A percentile compares a stretch with the other conserved stretches of the same genome.
These are phyloP conservation scores for Acinonyx jubatus DNA, from an alignment of 2,113 vertebrate genomes.

Conservation along the genomic window DNA sequence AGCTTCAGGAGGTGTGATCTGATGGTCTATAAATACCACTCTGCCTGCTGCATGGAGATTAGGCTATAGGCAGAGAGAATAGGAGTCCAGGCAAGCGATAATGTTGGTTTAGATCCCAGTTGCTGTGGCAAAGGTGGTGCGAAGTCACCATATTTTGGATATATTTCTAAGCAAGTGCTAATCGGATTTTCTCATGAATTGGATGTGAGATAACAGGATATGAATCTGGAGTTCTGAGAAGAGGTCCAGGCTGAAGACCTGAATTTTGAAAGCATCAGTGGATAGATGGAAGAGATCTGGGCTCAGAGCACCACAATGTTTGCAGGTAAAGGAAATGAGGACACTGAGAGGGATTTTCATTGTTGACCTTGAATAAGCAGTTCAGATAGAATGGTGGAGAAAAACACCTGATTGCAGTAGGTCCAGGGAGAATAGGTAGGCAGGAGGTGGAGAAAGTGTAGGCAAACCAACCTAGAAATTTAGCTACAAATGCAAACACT, in stretches of 20 bases:
- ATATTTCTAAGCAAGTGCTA: neutral
- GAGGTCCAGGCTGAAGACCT: neutral
- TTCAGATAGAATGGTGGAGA: neutral
- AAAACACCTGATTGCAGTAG: neutral
- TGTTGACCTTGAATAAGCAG: neutral
- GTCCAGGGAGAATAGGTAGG: neutral
- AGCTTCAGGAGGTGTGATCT: neutral
- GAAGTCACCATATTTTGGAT: neutral
- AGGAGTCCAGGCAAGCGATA: neutral
- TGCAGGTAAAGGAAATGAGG: neutral
- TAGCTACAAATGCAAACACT: neutral
- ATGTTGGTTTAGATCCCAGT: neutral
- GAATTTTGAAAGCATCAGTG: neutral
- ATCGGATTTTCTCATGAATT: neutral
- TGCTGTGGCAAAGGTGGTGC: neutral
- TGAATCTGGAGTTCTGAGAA: constrained; percentile 19
- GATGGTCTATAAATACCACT: neutral
- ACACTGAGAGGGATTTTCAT: no score
- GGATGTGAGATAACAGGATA: neutral
- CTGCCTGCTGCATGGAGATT: neutral
- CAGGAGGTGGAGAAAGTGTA: neutral
- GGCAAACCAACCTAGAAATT: neutral
- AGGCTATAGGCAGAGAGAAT: neutral
- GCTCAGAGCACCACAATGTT: neutral
- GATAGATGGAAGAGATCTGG: neutral